phyloP scores from a whole-genome alignment of 2,113 vertebrate species.

The Pygoscelis adeliae region DNA sequence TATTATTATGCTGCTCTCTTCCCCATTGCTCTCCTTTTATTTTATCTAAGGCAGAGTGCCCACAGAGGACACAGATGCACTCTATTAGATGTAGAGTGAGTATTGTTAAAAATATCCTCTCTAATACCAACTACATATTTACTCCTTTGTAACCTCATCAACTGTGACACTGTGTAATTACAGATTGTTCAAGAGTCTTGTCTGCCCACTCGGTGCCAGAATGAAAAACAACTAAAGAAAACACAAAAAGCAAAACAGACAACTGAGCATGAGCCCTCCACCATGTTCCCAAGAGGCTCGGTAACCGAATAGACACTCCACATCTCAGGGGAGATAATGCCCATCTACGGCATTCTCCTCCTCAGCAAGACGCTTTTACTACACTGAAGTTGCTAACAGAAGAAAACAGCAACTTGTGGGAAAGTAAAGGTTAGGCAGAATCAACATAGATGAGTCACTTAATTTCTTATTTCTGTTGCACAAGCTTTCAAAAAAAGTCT shows the following conservation, averaged over 20 bases:
- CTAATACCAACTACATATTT: conserved; percentile 61
- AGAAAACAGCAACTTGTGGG: background rate
- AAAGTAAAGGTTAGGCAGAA: background rate
- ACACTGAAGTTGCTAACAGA: background rate
- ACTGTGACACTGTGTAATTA: conserved; percentile 63
- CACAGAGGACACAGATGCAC: conserved; percentile 52
- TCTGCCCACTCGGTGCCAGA: conserved; percentile 53
- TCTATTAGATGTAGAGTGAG: conserved; percentile 52
- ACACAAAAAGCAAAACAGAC: conserved; percentile 6
- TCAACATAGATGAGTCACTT: background rate
- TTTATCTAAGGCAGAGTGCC: conserved; percentile 42
- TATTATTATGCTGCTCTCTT: conserved; percentile 39
- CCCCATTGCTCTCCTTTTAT: background rate
- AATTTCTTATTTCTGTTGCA: background rate
- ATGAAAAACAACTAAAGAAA: conserved; percentile 45
- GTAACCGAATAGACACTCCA: background rate
- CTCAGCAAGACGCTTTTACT: background rate
- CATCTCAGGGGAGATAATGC: background rate
- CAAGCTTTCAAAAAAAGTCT: background rate
- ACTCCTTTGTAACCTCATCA: conserved; percentile 68
- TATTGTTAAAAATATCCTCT: conserved; percentile 59
- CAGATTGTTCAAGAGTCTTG: conserved; percentile 61
- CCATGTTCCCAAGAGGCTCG: background rate
- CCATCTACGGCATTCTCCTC: background rate
- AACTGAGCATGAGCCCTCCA: background rate